phyloP scores from a whole-genome alignment of 2,888 invertebrate species.

The Pediacus dermestoides region DNA sequence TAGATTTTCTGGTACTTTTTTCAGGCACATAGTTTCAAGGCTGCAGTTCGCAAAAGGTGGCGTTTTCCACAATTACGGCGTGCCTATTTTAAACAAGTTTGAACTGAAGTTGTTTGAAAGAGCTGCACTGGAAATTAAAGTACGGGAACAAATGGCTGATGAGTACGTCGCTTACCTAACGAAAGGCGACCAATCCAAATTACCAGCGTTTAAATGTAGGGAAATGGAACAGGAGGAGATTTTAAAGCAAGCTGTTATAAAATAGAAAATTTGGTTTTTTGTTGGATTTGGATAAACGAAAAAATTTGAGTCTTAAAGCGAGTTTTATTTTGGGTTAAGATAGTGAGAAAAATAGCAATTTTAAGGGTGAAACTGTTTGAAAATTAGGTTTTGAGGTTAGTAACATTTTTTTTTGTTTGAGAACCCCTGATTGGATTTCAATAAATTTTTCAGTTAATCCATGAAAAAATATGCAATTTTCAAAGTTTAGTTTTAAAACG shows the following conservation, averaged over 20 bases:
- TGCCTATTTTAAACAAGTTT: constrained; percentile 49
- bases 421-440: no score
- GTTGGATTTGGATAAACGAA: no score
- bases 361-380: no score
- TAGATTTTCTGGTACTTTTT: constrained; percentile 13
- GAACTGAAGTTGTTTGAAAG: constrained; percentile 49
- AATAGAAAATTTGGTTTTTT: no score
- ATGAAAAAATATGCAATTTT: no score
- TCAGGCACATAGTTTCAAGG: constrained; percentile 42
- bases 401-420: no score
- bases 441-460: no score
- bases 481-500: no score
- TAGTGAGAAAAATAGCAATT: no score
- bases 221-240: constrained; percentile 26
- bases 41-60: constrained; percentile 53
- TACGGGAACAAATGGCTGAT: constrained; percentile 37
- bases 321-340: no score
- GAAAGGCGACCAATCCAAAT: constrained; percentile 19
- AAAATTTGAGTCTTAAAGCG: no score
- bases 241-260: constrained; percentile 25
- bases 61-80: constrained; percentile 50
- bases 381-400: no score
- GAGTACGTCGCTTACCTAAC: constrained; percentile 27
- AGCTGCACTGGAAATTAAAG: constrained; percentile 46
- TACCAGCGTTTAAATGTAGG: constrained; percentile 27